A percentile compares a stretch with the other conserved stretches of the same genome.
These are phyloP conservation scores for Asbolus verrucosus DNA, from an alignment of 1,140 invertebrate genomes.

Conservation along the genomic window DNA sequence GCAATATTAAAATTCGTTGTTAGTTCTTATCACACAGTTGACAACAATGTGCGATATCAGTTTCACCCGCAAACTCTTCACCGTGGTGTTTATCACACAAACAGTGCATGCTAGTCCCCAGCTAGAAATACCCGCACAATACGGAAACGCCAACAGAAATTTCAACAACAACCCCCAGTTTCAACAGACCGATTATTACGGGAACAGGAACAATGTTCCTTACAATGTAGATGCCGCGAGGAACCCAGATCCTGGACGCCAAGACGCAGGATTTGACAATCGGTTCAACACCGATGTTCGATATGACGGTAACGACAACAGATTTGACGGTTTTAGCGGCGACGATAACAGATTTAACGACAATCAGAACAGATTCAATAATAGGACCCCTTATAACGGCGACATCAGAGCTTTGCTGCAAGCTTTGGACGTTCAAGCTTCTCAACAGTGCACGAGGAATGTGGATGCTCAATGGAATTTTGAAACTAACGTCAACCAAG, in stretches of 20 bases:
- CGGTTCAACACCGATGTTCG: no score
- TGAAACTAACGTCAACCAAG: slow-evolving; percentile 87
- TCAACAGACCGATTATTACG: no score
- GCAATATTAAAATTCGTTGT: neutral
- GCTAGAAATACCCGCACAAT: neutral
- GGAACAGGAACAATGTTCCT: no score
- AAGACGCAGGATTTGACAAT: neutral
- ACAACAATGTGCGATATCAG: slow-evolving; percentile 56
- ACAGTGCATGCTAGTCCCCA: neutral
- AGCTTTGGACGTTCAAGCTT: slow-evolving; percentile 78
- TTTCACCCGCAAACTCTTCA: slow-evolving; percentile 46
- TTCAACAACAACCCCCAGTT: no score
- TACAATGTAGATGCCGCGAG: no score
- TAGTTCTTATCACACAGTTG: neutral
- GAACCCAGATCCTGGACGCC: neutral
- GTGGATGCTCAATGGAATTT: slow-evolving; percentile 89
- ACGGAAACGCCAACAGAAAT: neutral
- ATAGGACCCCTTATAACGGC: slow-evolving; percentile 71
- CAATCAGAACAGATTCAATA: slow-evolving; percentile 7
- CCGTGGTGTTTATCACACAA: slow-evolving; percentile 20
- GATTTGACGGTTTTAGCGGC: no score
- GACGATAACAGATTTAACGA: neutral
- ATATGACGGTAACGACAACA: no score
- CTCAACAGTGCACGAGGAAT: slow-evolving; percentile 83
- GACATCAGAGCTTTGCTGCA: slow-evolving; percentile 70